Evolutionary conservation across 2,113 vertebrate genomes (phyloP), one percentile per base, ranked within the genome.

Genomic region (Salminus brasiliensis): DNA sequence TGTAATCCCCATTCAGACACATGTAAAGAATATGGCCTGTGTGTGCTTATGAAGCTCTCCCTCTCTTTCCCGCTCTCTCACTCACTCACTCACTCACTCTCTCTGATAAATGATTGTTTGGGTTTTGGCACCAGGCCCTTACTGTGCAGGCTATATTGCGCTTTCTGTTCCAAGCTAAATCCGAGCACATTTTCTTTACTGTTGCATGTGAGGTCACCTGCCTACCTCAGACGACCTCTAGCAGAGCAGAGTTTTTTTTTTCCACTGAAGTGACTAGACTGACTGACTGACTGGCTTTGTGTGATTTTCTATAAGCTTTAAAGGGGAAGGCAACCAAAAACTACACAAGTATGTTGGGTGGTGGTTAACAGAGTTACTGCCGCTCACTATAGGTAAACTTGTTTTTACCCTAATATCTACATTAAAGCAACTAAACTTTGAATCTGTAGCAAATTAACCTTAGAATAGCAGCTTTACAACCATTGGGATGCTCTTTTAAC

Each of bases 101-200:
- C 60, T 36, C 32, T 67, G 15, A 43, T 65, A 47, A 41, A 49
- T 21, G 4, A 18, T 49, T 21, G 3, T 60, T 47, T 78, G 77
- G 23, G 57, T 65, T 72, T 79, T 66, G 70, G 59, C 69, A 52
- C 60, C 43, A 1, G 29, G 18, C 60, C 18, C 70, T 72, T 65
- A 23, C 39, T 72, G 39, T 55, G 39, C 41, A 36, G 43, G 69
- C 71, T 72, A 63, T 79, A 47, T 79, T 52, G 25, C 43, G 53
- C 55, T 62, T 72, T 65, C 43, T 13, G 25, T 66, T 63, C 55
- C 67, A 78, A 78, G 41, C n/a, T 29, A 78, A 65, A 53, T 55
- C 0, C 21, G 13, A 18, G 8, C 23, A 18, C 4, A 4, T 32
- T n/a, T 32, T n/a, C 23, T 21, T 23, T 71, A 25, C 23, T 12